These are phyloP conservation scores for Rhizomys pruinosus DNA, from an alignment of 2,113 vertebrate species.

Conservation along the genomic window DNA sequence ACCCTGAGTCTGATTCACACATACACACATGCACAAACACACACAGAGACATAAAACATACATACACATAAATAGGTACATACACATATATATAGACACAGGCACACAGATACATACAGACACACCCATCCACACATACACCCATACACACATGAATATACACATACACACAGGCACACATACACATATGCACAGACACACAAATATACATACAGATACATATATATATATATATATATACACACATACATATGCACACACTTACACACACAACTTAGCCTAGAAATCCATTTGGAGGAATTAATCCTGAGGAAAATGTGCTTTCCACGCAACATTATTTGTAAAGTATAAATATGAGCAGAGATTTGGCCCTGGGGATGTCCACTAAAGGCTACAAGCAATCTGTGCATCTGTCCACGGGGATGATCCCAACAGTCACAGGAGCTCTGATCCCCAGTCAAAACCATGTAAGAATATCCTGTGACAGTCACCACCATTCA, in stretches of 20 bases:
- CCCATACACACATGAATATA: too few species aligned
- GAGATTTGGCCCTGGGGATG: background rate
- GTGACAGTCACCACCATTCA: background rate
- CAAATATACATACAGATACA: too few species aligned
- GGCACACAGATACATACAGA: too few species aligned
- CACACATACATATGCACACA: background rate
- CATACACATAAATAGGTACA: too few species aligned
- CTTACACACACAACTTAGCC: background rate
- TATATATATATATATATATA: background rate
- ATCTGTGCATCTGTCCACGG: background rate
- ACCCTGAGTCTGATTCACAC: background rate
- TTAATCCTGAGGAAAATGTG: slow-evolving; percentile 14
- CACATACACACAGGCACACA: too few species aligned
- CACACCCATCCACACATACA: too few species aligned
- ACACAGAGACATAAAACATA: too few species aligned
- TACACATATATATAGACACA: too few species aligned
- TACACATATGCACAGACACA: too few species aligned
- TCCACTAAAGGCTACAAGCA: background rate
- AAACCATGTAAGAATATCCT: rapidly evolving
- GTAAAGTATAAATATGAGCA: background rate
- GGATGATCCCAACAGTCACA: too few species aligned
- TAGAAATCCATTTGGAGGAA: slow-evolving; percentile 14
- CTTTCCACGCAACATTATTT: background rate
- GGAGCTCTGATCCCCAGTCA: background rate
- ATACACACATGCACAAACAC: background rate